Evolutionary conservation across 2,888 invertebrate species (phyloP), one percentile per base, ranked within the genome.

Genomic region (Oligia latruncula): DNA sequence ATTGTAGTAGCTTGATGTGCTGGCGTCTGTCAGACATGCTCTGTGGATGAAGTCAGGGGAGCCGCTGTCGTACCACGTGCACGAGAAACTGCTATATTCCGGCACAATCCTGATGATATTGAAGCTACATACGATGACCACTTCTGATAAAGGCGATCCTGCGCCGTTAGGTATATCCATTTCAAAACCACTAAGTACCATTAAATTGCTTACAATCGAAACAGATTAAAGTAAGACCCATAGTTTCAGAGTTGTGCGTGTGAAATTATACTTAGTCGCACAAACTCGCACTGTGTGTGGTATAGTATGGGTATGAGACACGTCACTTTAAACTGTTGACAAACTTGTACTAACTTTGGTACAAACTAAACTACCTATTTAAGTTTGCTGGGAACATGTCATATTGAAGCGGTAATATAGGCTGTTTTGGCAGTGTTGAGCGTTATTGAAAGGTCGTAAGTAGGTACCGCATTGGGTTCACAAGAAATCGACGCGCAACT

Each of bases 271-370:
- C 64, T 74, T 43, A 35, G 73, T 74, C 49, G 11, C 52, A 68
- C 74, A 62, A 62, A 62, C 46, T 62, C 73, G 62, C 55, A 29
- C 52, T 49, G 65, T 3, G 23, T 52, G n/a, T 43, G 71, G 58
- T 52, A 35, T 46, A 62, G 64, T 60, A 40, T 40, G 40, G 40
- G 49, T 65, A 35, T 68, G 11, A 55, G n/a, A 74, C 74, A 40
- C 60, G 58, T 68, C 77, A 84, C 60, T 83, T 64, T 77, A 71
- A 75, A 76, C 71, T 58, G 76, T 77, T 84, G 64, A 65, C 71
- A 67, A 84, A 77, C 64, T 84, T 74, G 55, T 80, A 66, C 52
- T 55, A 72, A 81, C 52, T 84, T 65, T 55, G 40, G 13, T 58
- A 80, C 71, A 23, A 29, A 49, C 29, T 74, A 72, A 78, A 74